These are phyloP conservation scores for Spheniscus mendiculus DNA, from an alignment of 2,113 vertebrate species.

Conservation along the genomic window DNA sequence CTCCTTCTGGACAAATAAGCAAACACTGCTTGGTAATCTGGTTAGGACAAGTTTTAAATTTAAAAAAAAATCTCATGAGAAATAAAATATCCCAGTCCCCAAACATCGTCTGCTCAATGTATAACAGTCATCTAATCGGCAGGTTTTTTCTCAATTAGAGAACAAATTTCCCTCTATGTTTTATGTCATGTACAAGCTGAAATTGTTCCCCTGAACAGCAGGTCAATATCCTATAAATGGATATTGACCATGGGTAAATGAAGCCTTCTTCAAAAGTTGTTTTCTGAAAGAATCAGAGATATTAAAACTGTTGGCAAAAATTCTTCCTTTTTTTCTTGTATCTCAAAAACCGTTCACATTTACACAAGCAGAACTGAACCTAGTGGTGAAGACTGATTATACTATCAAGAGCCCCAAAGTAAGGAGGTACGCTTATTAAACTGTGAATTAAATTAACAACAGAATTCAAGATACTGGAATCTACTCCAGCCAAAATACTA, in stretches of 20 bases:
- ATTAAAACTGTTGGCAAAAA: neutral
- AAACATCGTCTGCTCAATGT: neutral
- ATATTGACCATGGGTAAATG: neutral
- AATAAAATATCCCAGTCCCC: neutral
- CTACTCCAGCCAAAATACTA: neutral
- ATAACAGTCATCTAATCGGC: neutral
- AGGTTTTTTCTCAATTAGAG: neutral
- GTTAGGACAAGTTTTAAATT: neutral
- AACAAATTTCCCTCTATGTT: neutral
- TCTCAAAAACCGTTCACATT: accelerated
- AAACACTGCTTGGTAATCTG: neutral
- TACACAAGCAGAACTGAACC: neutral
- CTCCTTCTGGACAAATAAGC: neutral
- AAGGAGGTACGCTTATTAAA: neutral
- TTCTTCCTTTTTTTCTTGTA: neutral
- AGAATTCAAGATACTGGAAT: neutral
- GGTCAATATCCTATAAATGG: neutral
- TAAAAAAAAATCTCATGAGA: neutral
- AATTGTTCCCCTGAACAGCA: neutral
- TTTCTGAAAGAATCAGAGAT: neutral
- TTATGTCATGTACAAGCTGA: neutral
- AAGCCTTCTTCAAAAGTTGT: neutral
- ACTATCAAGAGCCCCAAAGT: neutral
- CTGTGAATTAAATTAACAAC: neutral
- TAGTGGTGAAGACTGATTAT: neutral